Evolutionary conservation across 2,113 vertebrate species (phyloP), one percentile per base, ranked within the genome.

Genomic region (Gasterosteus aculeatus): DNA sequence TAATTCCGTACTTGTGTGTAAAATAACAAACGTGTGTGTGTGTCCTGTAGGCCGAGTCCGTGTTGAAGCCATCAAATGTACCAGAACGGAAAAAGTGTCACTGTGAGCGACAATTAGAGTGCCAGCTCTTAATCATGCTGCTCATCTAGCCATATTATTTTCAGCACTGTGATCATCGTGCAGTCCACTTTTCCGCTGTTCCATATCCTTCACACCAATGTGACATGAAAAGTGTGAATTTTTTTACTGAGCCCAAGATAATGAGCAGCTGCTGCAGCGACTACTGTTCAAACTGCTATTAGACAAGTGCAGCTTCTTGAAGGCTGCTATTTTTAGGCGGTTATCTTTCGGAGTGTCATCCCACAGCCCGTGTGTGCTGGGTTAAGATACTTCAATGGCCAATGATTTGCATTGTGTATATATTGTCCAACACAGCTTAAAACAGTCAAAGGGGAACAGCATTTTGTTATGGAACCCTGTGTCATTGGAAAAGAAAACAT

Each of bases 111-210:
- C 41, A 71, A 78, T n/a, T 44, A 64, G 67, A 54, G 31, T 49
- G 61, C 6, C 69, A 29, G 35, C 56, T 84, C 80, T 78, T 38
- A 42, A 84, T 84, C 83, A 75, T n/a, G 0, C 65, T 80, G 63
- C 71, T 77, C 72, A 26, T 58, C 44, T 56, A 38, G 74, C 69
- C 35, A 71, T 1, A 35, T 76, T 85, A 74, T 77, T 65, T 69
- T 46, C 72, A 26, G 70, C 69, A 0, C 75, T 78, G 69, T 81
- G 77, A 85, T 89, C 77, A 75, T 26, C 11, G 66, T 31, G 46
- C 16, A 0, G 83, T 85, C 87, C 80, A 74, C 70, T 83, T 70
- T 38, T 46, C 33, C 58, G 72, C 79, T 18, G 71, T 19, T 67
- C 38, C 26, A 12, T 16, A 31, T 77, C 76, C 57, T 72, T 66